Percentiles rank a stretch among this genome's conserved stretches.
Conservation (phyloP, 2,113 vertebrate genomes). For the Carassius carassius region DNA sequence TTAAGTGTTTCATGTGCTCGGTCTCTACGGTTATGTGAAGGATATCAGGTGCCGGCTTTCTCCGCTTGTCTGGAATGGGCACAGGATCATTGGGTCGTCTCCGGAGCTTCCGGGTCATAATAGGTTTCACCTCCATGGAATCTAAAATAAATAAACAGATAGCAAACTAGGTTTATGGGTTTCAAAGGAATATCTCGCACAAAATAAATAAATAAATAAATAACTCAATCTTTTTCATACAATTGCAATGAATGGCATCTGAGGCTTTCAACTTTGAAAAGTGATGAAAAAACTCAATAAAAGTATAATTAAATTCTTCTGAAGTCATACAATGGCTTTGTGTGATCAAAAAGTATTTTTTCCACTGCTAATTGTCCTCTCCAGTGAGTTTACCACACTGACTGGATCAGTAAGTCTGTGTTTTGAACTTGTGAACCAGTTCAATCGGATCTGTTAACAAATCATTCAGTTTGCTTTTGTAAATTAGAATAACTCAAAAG, state of each 20-base stretch:
- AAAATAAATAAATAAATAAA: neutral
- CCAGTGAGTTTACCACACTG: neutral
- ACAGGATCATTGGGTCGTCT: conserved; percentile 95
- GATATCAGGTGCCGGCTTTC: conserved; percentile 99
- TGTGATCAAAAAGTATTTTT: neutral
- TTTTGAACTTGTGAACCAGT: neutral
- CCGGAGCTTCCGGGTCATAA: conserved; percentile 95
- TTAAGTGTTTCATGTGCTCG: neutral
- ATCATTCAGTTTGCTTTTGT: neutral
- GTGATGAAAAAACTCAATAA: neutral
- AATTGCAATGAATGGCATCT: neutral
- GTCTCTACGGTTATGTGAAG: conserved; percentile 41
- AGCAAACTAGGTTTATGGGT: neutral
- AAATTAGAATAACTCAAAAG: neutral
- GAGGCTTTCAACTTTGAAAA: neutral
- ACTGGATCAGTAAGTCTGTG: neutral
- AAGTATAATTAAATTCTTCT: neutral
- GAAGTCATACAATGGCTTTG: neutral
- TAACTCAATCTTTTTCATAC: neutral
- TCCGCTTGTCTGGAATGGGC: conserved; percentile 95
- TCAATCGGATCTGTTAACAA: neutral
- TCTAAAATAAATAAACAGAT: conserved; percentile 71
- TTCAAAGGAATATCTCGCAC: neutral
- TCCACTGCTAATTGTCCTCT: neutral
- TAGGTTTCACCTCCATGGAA: conserved; percentile 99